Percentiles rank a stretch among this genome's conserved stretches.
phyloP scores from a whole-genome alignment of 2,888 invertebrate species.

The Netelia inedita region DNA sequence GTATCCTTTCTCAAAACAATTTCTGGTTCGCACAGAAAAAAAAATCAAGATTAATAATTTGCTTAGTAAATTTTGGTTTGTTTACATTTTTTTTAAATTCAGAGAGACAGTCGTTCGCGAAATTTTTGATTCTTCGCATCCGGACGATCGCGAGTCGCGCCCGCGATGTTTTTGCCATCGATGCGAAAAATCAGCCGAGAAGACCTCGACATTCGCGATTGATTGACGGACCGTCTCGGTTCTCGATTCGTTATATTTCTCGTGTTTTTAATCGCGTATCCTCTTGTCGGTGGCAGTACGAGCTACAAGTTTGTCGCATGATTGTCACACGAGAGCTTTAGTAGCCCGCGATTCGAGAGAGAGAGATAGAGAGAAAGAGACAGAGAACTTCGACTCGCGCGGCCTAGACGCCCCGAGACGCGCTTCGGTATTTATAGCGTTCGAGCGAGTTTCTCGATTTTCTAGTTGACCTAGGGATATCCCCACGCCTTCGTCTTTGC shows the following conservation, averaged over 20 bases:
- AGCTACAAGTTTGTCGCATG: no score
- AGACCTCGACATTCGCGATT: constrained; percentile 9
- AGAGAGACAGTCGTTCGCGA: no score
- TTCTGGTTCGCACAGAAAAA: no score
- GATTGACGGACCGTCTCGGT: constrained; percentile 17
- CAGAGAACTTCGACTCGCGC: constrained; percentile 4
- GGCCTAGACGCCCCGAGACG: constrained; percentile 65
- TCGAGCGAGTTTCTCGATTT: constrained; percentile 68
- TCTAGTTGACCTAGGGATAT: constrained; percentile 67
- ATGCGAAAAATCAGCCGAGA: neutral
- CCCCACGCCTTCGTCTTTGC: constrained; percentile 39
- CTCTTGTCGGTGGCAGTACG: no score
- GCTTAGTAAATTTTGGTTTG: no score
- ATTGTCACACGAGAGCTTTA: no score
- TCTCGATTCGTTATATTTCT: neutral
- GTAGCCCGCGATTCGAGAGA: neutral
- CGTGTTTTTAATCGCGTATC: no score
- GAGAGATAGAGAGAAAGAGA: neutral
- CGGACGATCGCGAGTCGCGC: neutral
- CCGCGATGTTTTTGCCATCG: neutral
- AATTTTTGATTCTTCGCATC: neutral
- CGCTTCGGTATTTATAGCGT: constrained; percentile 65
- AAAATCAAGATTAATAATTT: no score
- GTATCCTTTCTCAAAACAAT: no score
- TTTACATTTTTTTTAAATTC: no score